Conservation (phyloP, 2,113 vertebrate species). For the Tapirus terrestris region DNA sequence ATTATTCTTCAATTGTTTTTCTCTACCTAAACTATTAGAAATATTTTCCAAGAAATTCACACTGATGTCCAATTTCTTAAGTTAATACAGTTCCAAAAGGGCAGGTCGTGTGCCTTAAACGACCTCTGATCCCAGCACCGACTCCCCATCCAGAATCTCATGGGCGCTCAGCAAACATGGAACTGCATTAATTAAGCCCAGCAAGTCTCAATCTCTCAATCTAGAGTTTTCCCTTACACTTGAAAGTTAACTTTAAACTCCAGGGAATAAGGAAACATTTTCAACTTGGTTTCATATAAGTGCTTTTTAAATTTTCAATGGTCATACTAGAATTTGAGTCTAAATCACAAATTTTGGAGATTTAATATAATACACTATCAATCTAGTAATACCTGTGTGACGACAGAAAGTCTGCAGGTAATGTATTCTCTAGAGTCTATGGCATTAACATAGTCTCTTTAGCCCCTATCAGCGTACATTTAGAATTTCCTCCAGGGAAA, state of each 20-base stretch:
- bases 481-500: constrained; percentile 43
- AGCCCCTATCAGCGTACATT: neutral
- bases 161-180: neutral
- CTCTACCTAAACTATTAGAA: neutral
- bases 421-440: neutral
- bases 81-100: neutral
- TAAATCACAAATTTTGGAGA: neutral
- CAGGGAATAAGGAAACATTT: neutral
- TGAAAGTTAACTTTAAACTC: constrained; percentile 18
- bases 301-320: neutral
- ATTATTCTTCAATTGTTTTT: neutral
- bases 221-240: neutral
- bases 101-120: neutral
- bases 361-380: neutral
- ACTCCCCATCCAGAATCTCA: neutral
- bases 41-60: neutral
- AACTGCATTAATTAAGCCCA: neutral
- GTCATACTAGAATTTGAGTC: neutral
- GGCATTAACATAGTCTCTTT: neutral
- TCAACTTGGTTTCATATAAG: neutral
- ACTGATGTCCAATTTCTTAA: neutral
- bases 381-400: neutral
- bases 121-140: neutral
- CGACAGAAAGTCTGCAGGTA: neutral
- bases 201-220: neutral